Conservation (phyloP, 2,113 vertebrate species). For the Steatornis caripensis region DNA sequence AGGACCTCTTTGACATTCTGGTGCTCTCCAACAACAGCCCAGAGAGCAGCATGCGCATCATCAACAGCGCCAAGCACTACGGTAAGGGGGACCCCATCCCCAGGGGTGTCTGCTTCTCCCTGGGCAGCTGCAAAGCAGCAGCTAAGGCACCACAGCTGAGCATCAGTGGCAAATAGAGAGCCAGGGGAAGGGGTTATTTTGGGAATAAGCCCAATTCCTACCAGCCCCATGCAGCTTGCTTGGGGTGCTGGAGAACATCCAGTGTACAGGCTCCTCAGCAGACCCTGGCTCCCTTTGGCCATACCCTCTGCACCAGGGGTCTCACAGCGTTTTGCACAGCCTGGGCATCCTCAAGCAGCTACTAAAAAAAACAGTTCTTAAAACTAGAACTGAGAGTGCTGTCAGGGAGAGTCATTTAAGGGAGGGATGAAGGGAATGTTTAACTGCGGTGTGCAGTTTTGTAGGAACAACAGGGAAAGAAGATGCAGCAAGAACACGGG, state of each 20-base stretch:
- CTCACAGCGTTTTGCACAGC: background rate
- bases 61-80: slow-evolving; percentile 69
- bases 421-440: background rate
- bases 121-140: background rate
- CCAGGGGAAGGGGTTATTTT: background rate
- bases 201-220: background rate
- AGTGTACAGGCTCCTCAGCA: background rate
- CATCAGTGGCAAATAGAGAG: background rate
- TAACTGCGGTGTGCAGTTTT: background rate
- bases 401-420: background rate
- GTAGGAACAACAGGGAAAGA: background rate
- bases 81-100: slow-evolving; percentile 36
- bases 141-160: background rate
- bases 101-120: fast-evolving
- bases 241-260: background rate
- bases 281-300: background rate
- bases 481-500: background rate
- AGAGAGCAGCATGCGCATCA: slow-evolving; percentile 57
- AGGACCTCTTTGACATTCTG: slow-evolving; percentile 75
- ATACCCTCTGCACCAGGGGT: background rate
- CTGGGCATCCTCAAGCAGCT: background rate
- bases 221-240: background rate
- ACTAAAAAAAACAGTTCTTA: background rate
- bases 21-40: slow-evolving; percentile 74
- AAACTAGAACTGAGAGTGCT: background rate